A percentile compares a stretch with the other conserved stretches of the same genome.
Conservation (phyloP, 1,140 invertebrate genomes). For the Neuroterus valhalla region DNA sequence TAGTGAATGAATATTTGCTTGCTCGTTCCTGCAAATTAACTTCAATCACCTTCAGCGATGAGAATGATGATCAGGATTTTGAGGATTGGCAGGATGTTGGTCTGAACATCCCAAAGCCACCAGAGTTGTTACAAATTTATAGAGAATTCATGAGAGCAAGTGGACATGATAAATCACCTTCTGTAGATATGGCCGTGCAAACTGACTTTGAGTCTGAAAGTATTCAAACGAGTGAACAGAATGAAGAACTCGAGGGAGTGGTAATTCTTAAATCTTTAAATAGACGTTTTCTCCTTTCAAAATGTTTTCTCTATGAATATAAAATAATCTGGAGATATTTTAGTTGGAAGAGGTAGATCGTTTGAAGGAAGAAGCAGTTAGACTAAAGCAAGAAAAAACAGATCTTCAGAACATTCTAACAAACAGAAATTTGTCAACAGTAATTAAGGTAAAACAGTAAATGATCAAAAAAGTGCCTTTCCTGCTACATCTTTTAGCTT, state of each 20-base stretch:
- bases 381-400: constrained; percentile 77
- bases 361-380: constrained; percentile 75
- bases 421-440: constrained; percentile 40
- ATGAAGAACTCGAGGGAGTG: constrained; percentile 67
- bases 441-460: constrained; percentile 51
- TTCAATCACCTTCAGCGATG: constrained; percentile 93
- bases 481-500: background rate
- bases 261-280: constrained; percentile 46
- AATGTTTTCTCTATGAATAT: background rate
- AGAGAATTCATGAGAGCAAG: constrained; percentile 79
- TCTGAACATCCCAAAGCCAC: constrained; percentile 88
- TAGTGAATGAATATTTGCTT: constrained; percentile 92
- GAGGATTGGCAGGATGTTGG: constrained; percentile 97
- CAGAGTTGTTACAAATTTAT: constrained; percentile 85
- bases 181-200: constrained; percentile 66
- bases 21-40: constrained; percentile 89
- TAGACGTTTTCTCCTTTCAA: constrained; percentile 24
- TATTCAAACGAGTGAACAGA: constrained; percentile 55
- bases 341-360: constrained; percentile 75
- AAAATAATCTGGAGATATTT: constrained; percentile 21
- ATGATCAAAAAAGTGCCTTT: constrained; percentile 34
- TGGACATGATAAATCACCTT: constrained; percentile 67
- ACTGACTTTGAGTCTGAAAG: constrained; percentile 62
- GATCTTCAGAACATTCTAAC: constrained; percentile 71
- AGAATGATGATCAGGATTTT: constrained; percentile 95